A percentile compares a stretch with the other conserved stretches of the same genome.
These are phyloP conservation scores for Colostygia pectinataria DNA, from an alignment of 2,888 invertebrate genomes.

Conservation along the genomic window DNA sequence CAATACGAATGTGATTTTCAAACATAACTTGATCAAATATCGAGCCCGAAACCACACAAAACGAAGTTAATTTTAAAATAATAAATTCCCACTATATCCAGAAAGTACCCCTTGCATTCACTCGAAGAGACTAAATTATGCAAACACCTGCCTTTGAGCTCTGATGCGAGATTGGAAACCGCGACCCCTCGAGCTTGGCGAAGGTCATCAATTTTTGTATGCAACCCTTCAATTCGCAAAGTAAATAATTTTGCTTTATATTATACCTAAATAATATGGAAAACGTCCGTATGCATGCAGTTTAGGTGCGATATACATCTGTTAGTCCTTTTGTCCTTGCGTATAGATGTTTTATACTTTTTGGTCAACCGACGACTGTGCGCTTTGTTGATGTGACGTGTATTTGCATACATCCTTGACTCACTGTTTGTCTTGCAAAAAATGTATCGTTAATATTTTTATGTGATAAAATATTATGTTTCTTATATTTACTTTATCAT, in stretches of 20 bases:
- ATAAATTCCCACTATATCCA: constrained; percentile 18
- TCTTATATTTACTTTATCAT: too few relatives aligned
- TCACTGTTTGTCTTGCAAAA: constrained; percentile 58
- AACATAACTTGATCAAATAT: too few relatives aligned
- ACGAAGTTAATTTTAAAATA: too few relatives aligned
- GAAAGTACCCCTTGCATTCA: constrained; percentile 17
- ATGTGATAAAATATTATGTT: background rate
- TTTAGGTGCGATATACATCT: constrained; percentile 32
- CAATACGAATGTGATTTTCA: too few relatives aligned
- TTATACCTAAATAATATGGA: constrained; percentile 17
- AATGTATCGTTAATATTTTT: constrained; percentile 48
- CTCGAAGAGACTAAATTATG: constrained; percentile 24
- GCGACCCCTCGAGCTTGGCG: constrained; percentile 23
- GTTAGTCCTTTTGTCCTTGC: constrained; percentile 52
- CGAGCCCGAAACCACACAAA: too few relatives aligned
- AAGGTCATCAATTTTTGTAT: constrained; percentile 27
- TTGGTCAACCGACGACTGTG: constrained; percentile 51
- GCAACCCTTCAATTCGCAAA: constrained; percentile 22
- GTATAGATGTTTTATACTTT: constrained; percentile 51
- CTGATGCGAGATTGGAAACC: constrained; percentile 26
- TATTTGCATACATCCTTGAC: constrained; percentile 73
- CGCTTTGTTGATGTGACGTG: constrained; percentile 61
- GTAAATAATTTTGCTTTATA: constrained; percentile 17
- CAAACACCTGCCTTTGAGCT: constrained; percentile 26
- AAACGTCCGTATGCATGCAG: constrained; percentile 13